Evolutionary conservation across 2,797 vertebrate genomes (phyloP).

Genomic region (Cynodonichthys magdalenae): DNA sequence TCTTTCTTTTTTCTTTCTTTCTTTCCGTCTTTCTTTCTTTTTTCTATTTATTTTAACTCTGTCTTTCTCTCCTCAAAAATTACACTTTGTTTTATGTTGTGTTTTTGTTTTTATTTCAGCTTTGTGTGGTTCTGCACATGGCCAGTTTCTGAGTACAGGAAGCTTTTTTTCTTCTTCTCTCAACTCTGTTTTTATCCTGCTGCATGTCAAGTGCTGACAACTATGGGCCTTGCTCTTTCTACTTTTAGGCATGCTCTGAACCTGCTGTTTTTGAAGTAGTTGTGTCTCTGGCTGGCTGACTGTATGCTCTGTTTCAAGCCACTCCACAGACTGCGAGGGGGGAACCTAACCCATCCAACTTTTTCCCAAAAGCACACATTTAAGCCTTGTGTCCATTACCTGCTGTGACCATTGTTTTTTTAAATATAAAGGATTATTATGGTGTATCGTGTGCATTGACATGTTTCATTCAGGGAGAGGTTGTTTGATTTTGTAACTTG

Average conservation of each 20-base stretch:
- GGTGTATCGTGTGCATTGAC: too few species aligned
- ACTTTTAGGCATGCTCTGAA: slow-evolving; percentile 81
- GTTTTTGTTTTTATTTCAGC: slow-evolving; percentile 31
- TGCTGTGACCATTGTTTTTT: background rate
- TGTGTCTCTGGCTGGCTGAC: slow-evolving; percentile 68
- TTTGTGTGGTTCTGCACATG: slow-evolving; percentile 69
- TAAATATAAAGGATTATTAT: too few species aligned
- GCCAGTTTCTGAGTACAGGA: slow-evolving; percentile 60
- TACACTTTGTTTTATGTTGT: slow-evolving; percentile 35
- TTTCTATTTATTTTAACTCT: slow-evolving; percentile 6
- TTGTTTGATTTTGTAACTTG: too few species aligned
- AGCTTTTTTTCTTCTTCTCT: slow-evolving; percentile 44
- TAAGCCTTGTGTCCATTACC: slow-evolving; percentile 10
- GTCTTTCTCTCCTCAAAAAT: slow-evolving; percentile 56
- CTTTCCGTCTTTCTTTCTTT: slow-evolving; percentile 53
- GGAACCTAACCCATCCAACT: slow-evolving; percentile 13
- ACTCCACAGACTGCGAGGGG: slow-evolving; percentile 47
- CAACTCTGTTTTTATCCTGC: slow-evolving; percentile 66
- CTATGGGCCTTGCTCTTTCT: slow-evolving; percentile 73
- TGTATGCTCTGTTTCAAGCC: slow-evolving; percentile 70
- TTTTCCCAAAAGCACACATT: slow-evolving; percentile 1
- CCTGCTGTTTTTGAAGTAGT: slow-evolving; percentile 68
- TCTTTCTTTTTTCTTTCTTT: slow-evolving; percentile 59
- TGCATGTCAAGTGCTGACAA: slow-evolving; percentile 81
- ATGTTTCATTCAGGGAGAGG: too few species aligned